These are phyloP conservation scores for Cephus spinipes DNA, from an alignment of 2,888 invertebrate genomes.

Conservation along the genomic window DNA sequence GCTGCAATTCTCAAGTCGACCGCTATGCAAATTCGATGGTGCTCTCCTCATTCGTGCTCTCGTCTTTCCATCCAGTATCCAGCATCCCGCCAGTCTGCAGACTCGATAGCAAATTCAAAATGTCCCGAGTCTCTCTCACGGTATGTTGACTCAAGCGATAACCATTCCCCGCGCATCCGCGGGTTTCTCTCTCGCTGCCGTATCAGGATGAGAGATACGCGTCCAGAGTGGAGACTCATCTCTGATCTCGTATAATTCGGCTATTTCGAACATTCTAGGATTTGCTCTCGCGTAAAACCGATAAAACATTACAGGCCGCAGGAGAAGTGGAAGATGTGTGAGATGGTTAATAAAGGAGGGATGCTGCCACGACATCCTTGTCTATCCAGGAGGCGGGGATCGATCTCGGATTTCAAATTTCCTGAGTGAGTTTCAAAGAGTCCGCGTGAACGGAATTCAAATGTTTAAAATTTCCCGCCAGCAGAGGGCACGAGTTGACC, in stretches of 20 bases:
- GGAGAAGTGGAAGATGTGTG: not conserved
- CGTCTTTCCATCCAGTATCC: not conserved
- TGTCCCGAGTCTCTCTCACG: conserved; percentile 12
- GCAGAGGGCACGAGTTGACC: not conserved
- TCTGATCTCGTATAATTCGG: conserved; percentile 9
- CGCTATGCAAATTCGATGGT: conserved; percentile 57
- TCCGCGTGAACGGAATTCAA: not conserved
- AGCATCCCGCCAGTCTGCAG: not conserved
- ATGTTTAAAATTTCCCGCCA: not conserved
- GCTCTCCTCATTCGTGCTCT: conserved; percentile 21
- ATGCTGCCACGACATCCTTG: not conserved
- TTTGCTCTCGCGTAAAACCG: not conserved
- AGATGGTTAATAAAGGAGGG: not conserved
- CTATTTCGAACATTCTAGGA: not conserved
- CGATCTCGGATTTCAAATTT: not conserved
- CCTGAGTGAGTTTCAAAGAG: not conserved
- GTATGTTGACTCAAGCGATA: conserved; percentile 21
- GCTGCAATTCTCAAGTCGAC: conserved; percentile 47
- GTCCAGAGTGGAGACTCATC: not conserved
- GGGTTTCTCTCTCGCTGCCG: not conserved
- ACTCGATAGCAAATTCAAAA: conserved; percentile 21
- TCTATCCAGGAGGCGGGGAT: not conserved
- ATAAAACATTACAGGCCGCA: not conserved
- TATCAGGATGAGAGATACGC: not conserved
- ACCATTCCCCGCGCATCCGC: conserved; percentile 13